phyloP scores from a whole-genome alignment of 2,888 invertebrate genomes.

The Harmothoe impar region DNA sequence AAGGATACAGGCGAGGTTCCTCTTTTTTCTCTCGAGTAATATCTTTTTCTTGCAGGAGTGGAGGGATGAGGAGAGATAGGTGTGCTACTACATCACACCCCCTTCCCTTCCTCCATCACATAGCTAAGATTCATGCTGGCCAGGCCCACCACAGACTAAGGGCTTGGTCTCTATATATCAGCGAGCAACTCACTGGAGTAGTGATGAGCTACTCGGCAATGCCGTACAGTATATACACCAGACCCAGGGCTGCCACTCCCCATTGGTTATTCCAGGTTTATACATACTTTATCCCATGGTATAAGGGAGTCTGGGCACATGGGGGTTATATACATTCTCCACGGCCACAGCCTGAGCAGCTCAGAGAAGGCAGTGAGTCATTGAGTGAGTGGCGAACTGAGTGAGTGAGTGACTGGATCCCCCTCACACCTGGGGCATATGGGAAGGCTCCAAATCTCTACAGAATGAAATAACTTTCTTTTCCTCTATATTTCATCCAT shows the following conservation, averaged over 20 bases:
- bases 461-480: no score
- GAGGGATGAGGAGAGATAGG: constrained; percentile 7
- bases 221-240: no score
- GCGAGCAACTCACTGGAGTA: no score
- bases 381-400: not conserved
- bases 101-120: not conserved
- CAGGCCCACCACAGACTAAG: not conserved
- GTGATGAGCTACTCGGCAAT: no score
- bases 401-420: not conserved
- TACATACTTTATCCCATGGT: no score
- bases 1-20: not conserved
- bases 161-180: not conserved
- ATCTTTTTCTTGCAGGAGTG: constrained; percentile 2
- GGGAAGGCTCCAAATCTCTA: no score
- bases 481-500: no score
- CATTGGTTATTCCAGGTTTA: no score
- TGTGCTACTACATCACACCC: not conserved
- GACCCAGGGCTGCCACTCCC: no score
- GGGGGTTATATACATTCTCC: not conserved
- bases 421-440: not conserved
- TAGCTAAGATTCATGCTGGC: not conserved
- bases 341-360: not conserved
- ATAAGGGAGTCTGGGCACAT: no score
- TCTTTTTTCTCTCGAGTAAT: not conserved
- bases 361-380: not conserved